Evolutionary conservation across 1,140 invertebrate species (phyloP), one percentile per base, ranked within the genome.

Genomic region (Calephelis virginiensis): DNA sequence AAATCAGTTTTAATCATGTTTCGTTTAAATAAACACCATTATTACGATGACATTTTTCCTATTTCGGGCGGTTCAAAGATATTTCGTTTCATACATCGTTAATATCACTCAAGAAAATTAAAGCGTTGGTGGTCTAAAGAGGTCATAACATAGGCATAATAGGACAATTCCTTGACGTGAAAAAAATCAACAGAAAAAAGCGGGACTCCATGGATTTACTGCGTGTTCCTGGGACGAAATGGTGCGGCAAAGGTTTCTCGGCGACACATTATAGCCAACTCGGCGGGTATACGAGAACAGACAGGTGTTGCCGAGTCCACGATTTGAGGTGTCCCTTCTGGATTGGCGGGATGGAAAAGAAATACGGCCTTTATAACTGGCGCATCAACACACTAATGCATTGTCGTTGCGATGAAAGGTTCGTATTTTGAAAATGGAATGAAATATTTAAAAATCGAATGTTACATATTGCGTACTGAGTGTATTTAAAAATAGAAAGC

Each of bases 371-470:
- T 12, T 96, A 95, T 92, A 97, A 98, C 85, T 97, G 95, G 94
- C 92, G 96, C 40, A 92, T 97, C 53, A 96, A 96, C 76, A 97
- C 96, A 1, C 91, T 97, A 37, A 97, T 96, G 93, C 96, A 97
- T 82, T 98, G 97, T 87, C 92, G 94, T 68, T 98, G 97, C 82
- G 97, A 98, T 83, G 95, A 96, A 88, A 95, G 95, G 97, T 97
- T 93, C 90, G 92, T 81, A 70, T 61, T 67, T 65, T 65, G 6
- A 64, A 72, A 61, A 47, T 46, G 17, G 14, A 71, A 65, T 66
- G 46, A 10, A 43, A 43, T 43, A 43, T 60, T 64, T 43, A 14
- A 13, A 40, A 37, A 61, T 37, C n/a, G 38, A 49, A 59, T 56
- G 43, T 40, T 63, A 11, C 43, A 17, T 53, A 17, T 37, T 0